Percentiles rank a stretch among this genome's conserved stretches.
phyloP scores from a whole-genome alignment of 2,113 vertebrate genomes.

The Diphyllodes magnificus region DNA sequence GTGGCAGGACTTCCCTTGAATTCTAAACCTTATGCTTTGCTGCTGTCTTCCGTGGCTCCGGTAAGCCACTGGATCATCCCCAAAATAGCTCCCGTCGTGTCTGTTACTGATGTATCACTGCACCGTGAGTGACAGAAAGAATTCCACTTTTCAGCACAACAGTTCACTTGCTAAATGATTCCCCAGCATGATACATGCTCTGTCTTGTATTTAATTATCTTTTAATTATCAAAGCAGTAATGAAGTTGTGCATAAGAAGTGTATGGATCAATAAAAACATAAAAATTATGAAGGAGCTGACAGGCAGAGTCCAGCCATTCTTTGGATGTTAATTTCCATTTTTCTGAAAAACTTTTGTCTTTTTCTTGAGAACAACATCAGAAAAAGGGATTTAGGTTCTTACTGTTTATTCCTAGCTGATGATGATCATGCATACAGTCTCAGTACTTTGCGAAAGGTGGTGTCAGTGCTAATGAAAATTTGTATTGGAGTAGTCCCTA shows the following conservation, averaged over 20 bases:
- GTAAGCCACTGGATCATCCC: not conserved
- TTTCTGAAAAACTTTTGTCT: not conserved
- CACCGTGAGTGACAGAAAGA: not conserved
- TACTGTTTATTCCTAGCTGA: not conserved
- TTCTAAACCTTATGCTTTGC: not conserved
- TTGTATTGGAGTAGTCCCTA: constrained; percentile 31
- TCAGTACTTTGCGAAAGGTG: not conserved
- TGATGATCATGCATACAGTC: not conserved
- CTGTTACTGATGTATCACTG: not conserved
- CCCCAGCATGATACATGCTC: constrained; percentile 16
- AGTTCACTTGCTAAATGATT: constrained; percentile 31
- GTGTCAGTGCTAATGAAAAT: constrained; percentile 3
- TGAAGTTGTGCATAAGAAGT: constrained; percentile 23
- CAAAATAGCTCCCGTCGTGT: not conserved
- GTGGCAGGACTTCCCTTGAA: not conserved
- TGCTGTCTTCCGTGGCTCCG: not conserved
- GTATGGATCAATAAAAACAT: constrained; percentile 41
- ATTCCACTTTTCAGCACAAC: constrained; percentile 45
- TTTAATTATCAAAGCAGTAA: constrained; percentile 47
- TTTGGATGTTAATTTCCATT: not conserved
- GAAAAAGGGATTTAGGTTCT: not conserved
- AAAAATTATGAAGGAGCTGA: not conserved
- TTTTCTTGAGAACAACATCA: not conserved
- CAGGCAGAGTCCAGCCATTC: not conserved
- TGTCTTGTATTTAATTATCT: constrained; percentile 60